Evolutionary conservation across 2,797 vertebrate genomes (phyloP), one percentile per base, ranked within the genome.

Genomic region (Leuciscus waleckii): DNA sequence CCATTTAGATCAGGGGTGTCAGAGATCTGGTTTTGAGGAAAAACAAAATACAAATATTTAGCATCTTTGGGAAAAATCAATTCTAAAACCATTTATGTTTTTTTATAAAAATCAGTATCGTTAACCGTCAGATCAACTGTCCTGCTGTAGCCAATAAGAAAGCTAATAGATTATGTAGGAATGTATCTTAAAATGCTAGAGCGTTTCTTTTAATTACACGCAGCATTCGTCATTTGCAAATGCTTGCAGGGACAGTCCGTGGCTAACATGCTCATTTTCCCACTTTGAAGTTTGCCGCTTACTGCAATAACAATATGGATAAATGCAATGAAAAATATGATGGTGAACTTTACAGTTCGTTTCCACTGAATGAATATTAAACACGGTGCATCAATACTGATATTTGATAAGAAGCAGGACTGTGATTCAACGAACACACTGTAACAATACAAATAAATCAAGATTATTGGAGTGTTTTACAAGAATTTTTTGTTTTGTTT

Each of bases 241-340:
- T 43, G 76, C 6, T 43, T 13, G n/a, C n/a, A 29, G 76, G 76
- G 76, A 63, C 56, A 78, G 76, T 78, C 76, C 76, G 1, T 7
- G n/a, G 37, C 37, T 19, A 63, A 43, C 76, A 78, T 29, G 37
- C 39, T 78, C 8, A 43, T 78, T 43, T 61, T 43, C n/a, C n/a
- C 56, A 7, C 76, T 78, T 78, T 78, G 76, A 78, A 61, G 76
- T 61, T 43, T 78, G 76, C 7, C 39, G 1, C 56, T 43, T 63
- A 29, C 56, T 43, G 5, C n/a, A 11, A 11, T 43, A 63, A 29
- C 76, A 41, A n/a, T 61, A 43, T 78, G 37, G 76, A 78, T 39
- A 43, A 5, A 76, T 76, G 11, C 74, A 56, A 9, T 56, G 49
- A 39, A n/a, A n/a, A 5, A 21, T 37, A 32, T 54, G 49, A 8